Conservation (phyloP, 2,888 invertebrate species). For the Drosophila lacicola region DNA sequence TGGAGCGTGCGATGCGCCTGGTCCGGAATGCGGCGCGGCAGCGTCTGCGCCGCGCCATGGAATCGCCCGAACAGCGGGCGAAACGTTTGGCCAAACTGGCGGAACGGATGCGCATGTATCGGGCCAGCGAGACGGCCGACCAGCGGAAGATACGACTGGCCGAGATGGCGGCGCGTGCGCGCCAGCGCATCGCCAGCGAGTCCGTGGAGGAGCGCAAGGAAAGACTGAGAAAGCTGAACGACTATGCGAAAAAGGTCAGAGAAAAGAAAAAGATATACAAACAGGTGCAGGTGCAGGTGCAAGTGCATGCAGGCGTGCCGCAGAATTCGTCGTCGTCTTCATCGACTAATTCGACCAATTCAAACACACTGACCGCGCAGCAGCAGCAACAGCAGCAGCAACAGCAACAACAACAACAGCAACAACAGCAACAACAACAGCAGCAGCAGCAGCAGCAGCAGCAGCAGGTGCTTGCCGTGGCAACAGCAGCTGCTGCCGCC, state of each 20-base stretch:
- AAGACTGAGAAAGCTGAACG: slow-evolving; percentile 85
- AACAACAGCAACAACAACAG: slow-evolving; percentile 54
- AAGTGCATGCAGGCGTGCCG: slow-evolving; percentile 49
- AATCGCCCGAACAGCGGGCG: slow-evolving; percentile 83
- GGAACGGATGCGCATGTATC: slow-evolving; percentile 84
- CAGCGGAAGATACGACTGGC: slow-evolving; percentile 84
- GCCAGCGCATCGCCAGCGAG: slow-evolving; percentile 84
- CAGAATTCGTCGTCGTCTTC: slow-evolving; percentile 68
- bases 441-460: slow-evolving; percentile 67
- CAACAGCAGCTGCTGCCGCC: slow-evolving; percentile 66
- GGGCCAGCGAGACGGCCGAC: slow-evolving; percentile 84
- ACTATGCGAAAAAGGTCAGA: slow-evolving; percentile 85
- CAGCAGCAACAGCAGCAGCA: slow-evolving; percentile 68
- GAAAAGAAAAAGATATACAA: slow-evolving; percentile 85
- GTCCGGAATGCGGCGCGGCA: slow-evolving; percentile 85
- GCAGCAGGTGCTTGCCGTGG: slow-evolving; percentile 68
- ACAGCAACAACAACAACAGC: slow-evolving; percentile 59
- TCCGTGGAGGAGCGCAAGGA: slow-evolving; percentile 84
- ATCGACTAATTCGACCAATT: slow-evolving; percentile 63
- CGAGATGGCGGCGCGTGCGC: slow-evolving; percentile 84
- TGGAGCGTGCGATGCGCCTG: slow-evolving; percentile 84
- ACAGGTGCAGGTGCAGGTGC: slow-evolving; percentile 69
- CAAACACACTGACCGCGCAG: slow-evolving; percentile 52
- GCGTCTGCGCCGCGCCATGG: slow-evolving; percentile 84
- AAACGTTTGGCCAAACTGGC: slow-evolving; percentile 84